Evolutionary conservation across 2,888 invertebrate species (phyloP).

Genomic region (Scaptomyza polygonia): DNA sequence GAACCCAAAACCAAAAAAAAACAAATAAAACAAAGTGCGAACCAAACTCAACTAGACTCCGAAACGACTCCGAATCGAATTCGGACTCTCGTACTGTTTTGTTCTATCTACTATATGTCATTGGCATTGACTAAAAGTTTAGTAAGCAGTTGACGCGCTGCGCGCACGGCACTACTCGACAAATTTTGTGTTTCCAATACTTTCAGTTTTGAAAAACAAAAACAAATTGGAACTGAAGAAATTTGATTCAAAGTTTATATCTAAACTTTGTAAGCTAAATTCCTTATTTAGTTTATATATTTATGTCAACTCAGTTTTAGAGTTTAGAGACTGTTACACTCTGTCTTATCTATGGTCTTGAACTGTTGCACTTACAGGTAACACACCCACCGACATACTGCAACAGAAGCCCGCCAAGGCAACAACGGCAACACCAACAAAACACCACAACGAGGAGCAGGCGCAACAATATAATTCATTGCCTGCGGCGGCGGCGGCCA

Average conservation of each 20-base stretch:
- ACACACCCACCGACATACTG: conserved; percentile 76
- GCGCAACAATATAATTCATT: conserved; percentile 60
- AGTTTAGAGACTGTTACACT: neutral
- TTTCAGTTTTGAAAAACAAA: neutral
- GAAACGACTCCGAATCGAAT: conserved; percentile 20
- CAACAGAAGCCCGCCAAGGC: conserved; percentile 79
- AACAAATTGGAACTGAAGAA: neutral
- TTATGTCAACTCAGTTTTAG: too few species aligned
- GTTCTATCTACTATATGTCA: conserved; percentile 3
- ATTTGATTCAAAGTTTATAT: too few species aligned
- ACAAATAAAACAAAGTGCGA: conserved; percentile 5
- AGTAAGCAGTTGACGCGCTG: conserved; percentile 45
- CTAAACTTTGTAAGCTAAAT: too few species aligned
- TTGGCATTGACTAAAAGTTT: conserved; percentile 21
- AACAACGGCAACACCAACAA: conserved; percentile 68
- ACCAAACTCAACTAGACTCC: conserved; percentile 12
- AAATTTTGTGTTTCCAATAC: neutral
- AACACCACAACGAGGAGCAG: conserved; percentile 58
- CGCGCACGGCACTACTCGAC: conserved; percentile 21
- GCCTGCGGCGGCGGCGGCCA: conserved; percentile 65
- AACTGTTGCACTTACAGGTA: conserved; percentile 65
- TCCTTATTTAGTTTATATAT: too few species aligned
- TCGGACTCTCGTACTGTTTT: conserved; percentile 2
- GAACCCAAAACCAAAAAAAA: conserved; percentile 25
- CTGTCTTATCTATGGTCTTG: conserved; percentile 5